These are phyloP conservation scores for Linnaemya tessellans DNA, from an alignment of 2,888 invertebrate genomes.

Conservation along the genomic window DNA sequence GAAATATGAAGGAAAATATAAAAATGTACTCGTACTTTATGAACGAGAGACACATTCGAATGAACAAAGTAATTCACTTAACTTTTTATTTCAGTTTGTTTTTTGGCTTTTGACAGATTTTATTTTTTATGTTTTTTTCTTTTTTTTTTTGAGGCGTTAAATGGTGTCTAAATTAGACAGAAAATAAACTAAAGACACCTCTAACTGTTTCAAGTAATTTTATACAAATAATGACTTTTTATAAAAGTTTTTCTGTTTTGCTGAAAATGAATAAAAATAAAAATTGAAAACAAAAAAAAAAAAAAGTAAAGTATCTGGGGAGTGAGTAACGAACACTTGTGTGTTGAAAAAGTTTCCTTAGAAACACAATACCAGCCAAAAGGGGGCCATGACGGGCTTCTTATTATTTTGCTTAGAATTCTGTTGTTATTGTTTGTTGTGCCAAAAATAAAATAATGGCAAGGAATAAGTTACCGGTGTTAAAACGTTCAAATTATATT, in stretches of 20 bases:
- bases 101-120: constrained; percentile 41
- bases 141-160: constrained; percentile 46
- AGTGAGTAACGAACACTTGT: not conserved
- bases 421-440: constrained; percentile 15
- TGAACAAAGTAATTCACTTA: constrained; percentile 56
- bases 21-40: constrained; percentile 7
- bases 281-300: not conserved
- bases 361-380: constrained; percentile 33
- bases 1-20: constrained; percentile 41
- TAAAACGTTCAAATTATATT: constrained; percentile 69
- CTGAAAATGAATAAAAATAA: constrained; percentile 6
- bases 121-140: constrained; percentile 14
- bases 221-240: constrained; percentile 50
- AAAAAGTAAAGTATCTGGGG: not conserved
- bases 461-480: constrained; percentile 50
- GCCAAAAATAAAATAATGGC: constrained; percentile 35
- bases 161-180: constrained; percentile 62
- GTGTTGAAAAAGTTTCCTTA: constrained; percentile 59
- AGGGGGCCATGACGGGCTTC: constrained; percentile 67
- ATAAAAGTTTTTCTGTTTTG: not conserved
- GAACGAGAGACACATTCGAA: constrained; percentile 25
- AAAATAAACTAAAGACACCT: constrained; percentile 38
- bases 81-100: constrained; percentile 39
- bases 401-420: constrained; percentile 20
- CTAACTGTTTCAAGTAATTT: constrained; percentile 48